phyloP scores from a whole-genome alignment of 2,113 vertebrate species.

The Elgaria multicarinata region DNA sequence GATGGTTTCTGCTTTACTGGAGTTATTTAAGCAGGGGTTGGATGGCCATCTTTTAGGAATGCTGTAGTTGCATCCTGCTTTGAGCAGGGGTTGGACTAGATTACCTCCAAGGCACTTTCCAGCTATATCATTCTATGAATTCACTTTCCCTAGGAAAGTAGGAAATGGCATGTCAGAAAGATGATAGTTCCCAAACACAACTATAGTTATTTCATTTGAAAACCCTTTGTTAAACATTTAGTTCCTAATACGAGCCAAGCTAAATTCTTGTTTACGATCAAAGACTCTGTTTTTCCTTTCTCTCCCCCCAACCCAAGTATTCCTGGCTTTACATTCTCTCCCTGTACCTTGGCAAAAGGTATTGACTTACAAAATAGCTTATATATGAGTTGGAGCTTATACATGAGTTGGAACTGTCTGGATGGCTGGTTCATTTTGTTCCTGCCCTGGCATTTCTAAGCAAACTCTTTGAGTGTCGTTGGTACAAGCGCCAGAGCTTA shows the following conservation, averaged over 20 bases:
- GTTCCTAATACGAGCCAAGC: neutral
- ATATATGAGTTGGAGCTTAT: slow-evolving; percentile 3
- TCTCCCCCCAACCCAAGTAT: no score
- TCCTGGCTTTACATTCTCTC: fast-evolving
- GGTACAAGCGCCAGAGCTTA: slow-evolving; percentile 5
- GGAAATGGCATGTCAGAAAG: neutral
- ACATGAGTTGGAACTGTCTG: neutral
- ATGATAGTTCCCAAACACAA: neutral
- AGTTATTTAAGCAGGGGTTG: neutral
- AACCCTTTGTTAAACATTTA: neutral
- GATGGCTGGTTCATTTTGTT: slow-evolving; percentile 37
- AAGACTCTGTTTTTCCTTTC: neutral
- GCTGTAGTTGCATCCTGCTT: neutral
- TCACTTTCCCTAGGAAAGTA: neutral
- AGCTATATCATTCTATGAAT: neutral
- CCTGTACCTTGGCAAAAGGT: slow-evolving; percentile 27
- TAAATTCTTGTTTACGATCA: neutral
- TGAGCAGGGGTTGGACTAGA: neutral
- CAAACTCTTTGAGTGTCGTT: neutral
- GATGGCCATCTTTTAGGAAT: neutral
- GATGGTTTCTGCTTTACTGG: neutral
- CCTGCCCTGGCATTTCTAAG: slow-evolving; percentile 54
- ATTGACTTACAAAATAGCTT: neutral
- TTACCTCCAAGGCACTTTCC: neutral
- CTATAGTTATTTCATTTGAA: neutral